Evolutionary conservation across 2,888 invertebrate species (phyloP), one percentile per base, ranked within the genome.

Genomic region (Drosophila tripunctata): DNA sequence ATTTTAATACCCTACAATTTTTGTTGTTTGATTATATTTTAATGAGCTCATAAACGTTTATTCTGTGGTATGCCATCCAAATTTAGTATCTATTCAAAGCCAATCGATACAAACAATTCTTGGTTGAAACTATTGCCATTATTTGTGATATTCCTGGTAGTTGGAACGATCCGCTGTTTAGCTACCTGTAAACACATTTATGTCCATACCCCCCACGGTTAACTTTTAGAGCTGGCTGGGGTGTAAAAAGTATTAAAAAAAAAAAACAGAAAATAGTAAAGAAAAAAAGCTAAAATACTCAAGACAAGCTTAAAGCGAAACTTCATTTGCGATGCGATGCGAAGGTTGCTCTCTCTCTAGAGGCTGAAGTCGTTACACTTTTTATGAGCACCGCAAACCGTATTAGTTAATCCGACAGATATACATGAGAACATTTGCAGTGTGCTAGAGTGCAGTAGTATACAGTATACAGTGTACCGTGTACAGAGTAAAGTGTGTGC

Each of bases 331-430:
- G 19, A 27, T 75, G 69, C 62, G 19, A 27, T 60, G 41, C 60
- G 54, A 45, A 45, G 60, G 8, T 50, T 43, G 62, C 51, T 65
- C 58, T 58, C 51, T 65, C 58, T 58, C 58, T 27, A 38, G 57
- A 76, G 48, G 56, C 56, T 58, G 44, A 62, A 80, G 80, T 80
- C 80, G 80, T 80, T 80, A 85, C 69, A 85, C 69, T 85, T 80
- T 80, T 80, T 85, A 80, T 78, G 80, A 82, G 72, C 78, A 75
- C 72, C 69, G 77, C 82, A 80, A 80, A 80, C 85, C 80, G 80
- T 76, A 80, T 80, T 80, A 80, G 80, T 85, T 80, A 80, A 85
- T 80, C 80, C 85, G 80, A 81, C 80, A 85, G 80, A 80, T 72
- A 81, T 65, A 80, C 72, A 85, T 71, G 64, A 61, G 60, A 71